Evolutionary conservation across 2,113 vertebrate species (phyloP).

Genomic region (Herpetotheres cachinnans): DNA sequence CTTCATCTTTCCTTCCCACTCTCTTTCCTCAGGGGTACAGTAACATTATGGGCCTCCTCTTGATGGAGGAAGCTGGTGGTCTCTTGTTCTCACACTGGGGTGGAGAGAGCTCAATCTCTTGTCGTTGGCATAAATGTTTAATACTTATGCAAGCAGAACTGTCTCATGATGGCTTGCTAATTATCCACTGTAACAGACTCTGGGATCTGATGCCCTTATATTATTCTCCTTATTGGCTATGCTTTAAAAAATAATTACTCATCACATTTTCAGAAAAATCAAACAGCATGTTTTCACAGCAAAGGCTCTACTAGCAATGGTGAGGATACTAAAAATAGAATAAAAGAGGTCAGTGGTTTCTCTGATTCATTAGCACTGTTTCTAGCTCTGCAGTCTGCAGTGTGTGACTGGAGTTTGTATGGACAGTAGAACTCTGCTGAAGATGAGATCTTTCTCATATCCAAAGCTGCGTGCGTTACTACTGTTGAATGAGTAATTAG

Average conservation of each 20-base stretch:
- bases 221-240: neutral
- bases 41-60: neutral
- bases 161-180: conserved; percentile 6
- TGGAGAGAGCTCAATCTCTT: neutral
- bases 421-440: neutral
- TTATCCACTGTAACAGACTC: neutral
- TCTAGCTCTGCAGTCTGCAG: neutral
- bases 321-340: neutral
- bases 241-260: conserved; percentile 11
- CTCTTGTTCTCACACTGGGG: neutral
- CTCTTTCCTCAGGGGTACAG: neutral
- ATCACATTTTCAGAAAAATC: conserved; percentile 4
- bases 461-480: neutral
- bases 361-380: neutral
- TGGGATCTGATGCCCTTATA: neutral
- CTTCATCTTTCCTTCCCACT: neutral
- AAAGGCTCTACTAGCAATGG: neutral
- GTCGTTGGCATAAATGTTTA: conserved; percentile 26
- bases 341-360: neutral
- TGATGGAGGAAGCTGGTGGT: neutral
- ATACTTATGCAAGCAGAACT: neutral
- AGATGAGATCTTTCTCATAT: neutral
- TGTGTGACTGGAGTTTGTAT: neutral
- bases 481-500: neutral
- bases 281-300: neutral